phyloP scores from a whole-genome alignment of 1,140 invertebrate genomes.

The Apolygus lucorum region DNA sequence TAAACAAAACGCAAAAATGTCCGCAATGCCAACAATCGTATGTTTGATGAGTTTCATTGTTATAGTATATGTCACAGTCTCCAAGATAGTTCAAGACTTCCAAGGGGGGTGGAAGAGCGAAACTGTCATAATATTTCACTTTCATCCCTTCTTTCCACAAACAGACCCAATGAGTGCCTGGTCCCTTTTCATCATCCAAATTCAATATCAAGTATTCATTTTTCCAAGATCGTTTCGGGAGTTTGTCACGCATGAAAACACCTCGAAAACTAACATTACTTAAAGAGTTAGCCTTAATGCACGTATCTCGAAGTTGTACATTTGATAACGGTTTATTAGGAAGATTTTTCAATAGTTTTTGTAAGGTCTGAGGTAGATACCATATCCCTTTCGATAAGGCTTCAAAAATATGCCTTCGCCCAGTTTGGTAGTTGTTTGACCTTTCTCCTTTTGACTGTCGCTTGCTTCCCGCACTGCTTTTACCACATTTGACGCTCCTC shows the following conservation, averaged over 20 bases:
- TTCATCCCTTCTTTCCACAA: no score
- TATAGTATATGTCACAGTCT: neutral
- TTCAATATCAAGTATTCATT: no score
- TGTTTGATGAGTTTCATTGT: no score
- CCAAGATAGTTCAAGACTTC: neutral
- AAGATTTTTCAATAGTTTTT: no score
- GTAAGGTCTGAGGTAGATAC: no score
- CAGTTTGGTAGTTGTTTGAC: constrained; percentile 30
- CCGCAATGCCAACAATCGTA: neutral
- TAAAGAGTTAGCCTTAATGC: constrained; percentile 20
- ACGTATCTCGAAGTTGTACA: constrained; percentile 15
- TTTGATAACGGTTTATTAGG: constrained; percentile 21
- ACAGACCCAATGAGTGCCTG: no score
- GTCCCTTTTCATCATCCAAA: neutral
- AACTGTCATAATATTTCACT: constrained; percentile 19
- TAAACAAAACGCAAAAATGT: constrained; percentile 5
- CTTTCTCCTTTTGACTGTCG: constrained; percentile 29
- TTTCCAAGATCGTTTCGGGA: constrained; percentile 32
- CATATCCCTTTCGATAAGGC: constrained; percentile 34
- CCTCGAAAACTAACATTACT: constrained; percentile 21
- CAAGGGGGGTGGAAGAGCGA: neutral
- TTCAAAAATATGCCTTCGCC: constrained; percentile 36
- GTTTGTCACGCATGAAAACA: constrained; percentile 28
- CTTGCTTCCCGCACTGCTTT: constrained; percentile 36
- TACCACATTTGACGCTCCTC: constrained; percentile 35